Conservation (phyloP, 2,888 invertebrate genomes). For the Agelastica alni region DNA sequence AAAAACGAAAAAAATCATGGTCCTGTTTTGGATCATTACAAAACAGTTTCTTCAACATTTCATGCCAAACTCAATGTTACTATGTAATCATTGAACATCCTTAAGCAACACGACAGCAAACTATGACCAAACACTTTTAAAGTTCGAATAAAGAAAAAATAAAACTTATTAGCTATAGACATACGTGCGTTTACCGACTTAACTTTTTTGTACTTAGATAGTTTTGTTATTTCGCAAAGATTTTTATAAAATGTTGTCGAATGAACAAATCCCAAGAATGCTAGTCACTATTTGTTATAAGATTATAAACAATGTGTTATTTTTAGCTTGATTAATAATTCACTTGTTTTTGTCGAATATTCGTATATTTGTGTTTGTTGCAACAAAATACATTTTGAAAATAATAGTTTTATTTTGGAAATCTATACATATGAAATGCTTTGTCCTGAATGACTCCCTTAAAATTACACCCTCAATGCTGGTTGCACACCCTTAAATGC, state of each 20-base stretch:
- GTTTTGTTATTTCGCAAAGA: constrained; percentile 5
- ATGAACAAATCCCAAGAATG: background rate
- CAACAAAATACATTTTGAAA: background rate
- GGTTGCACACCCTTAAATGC: too few relatives aligned
- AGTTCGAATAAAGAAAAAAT: too few relatives aligned
- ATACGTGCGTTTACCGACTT: constrained; percentile 2
- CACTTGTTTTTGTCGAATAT: background rate
- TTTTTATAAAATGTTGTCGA: constrained; percentile 9
- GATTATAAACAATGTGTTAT: background rate
- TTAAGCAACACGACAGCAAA: background rate
- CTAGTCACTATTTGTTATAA: constrained; percentile 11
- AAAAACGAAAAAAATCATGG: too few relatives aligned
- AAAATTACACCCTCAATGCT: too few relatives aligned
- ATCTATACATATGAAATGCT: too few relatives aligned
- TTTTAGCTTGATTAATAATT: too few relatives aligned
- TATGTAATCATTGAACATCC: background rate
- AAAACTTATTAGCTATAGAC: too few relatives aligned
- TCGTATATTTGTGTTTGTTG: background rate
- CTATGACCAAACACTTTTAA: too few relatives aligned
- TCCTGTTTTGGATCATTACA: too few relatives aligned
- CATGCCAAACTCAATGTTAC: too few relatives aligned
- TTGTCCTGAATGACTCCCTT: too few relatives aligned
- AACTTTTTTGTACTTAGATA: constrained; percentile 1
- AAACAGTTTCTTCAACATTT: too few relatives aligned
- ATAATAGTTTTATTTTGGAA: background rate